A percentile compares a stretch with the other conserved stretches of the same genome.
Conservation (phyloP, 2,113 vertebrate genomes). For the Gila orcuttii region DNA sequence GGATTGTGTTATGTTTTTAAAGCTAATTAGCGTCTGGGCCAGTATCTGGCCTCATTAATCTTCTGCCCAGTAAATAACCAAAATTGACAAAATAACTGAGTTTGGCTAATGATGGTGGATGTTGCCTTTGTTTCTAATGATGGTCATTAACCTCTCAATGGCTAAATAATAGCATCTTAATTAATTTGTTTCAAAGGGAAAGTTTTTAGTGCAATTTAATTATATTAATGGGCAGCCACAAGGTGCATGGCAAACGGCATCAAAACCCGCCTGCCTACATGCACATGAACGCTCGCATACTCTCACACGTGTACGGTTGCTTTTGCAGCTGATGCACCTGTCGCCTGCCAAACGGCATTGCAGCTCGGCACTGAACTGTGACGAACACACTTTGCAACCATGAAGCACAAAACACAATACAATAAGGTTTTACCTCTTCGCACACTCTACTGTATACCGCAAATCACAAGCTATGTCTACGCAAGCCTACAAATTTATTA, state of each 20-base stretch:
- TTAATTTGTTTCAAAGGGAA: constrained; percentile 81
- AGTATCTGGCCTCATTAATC: constrained; percentile 94
- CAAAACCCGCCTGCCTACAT: constrained; percentile 30
- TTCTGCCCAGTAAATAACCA: constrained; percentile 93
- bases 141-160: constrained; percentile 87
- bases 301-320: not conserved
- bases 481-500: not conserved
- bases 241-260: constrained; percentile 62
- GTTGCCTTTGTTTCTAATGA: constrained; percentile 91
- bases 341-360: constrained; percentile 23
- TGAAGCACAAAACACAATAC: not conserved
- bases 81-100: constrained; percentile 98
- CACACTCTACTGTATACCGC: not conserved
- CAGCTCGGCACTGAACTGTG: constrained; percentile 16
- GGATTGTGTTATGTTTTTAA: constrained; percentile 98
- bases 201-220: constrained; percentile 78
- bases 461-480: not conserved
- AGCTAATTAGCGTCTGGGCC: constrained; percentile 94
- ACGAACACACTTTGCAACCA: not conserved
- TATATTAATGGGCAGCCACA: constrained; percentile 74
- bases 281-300: constrained; percentile 36
- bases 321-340: constrained; percentile 18
- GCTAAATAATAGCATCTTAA: constrained; percentile 87
- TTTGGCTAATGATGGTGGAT: constrained; percentile 95
- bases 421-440: not conserved